Evolutionary conservation across 2,888 invertebrate species (phyloP).

Genomic region (Syrista parreyssii): DNA sequence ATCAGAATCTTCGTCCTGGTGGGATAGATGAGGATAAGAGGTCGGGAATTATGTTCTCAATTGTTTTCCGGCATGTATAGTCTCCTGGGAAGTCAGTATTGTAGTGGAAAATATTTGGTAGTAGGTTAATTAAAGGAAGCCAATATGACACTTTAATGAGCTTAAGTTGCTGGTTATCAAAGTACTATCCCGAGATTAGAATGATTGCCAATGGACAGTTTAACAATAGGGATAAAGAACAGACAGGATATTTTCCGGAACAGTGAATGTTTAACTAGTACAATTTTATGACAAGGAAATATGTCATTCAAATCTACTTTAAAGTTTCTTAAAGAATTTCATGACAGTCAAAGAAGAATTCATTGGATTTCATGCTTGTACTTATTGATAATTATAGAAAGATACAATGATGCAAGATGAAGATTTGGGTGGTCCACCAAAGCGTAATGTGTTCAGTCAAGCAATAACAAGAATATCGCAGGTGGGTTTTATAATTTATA

Average conservation of each 20-base stretch:
- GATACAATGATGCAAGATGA: slow-evolving; percentile 77
- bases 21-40: neutral
- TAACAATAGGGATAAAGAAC: neutral
- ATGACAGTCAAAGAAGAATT: neutral
- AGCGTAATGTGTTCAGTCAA: slow-evolving; percentile 75
- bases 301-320: neutral
- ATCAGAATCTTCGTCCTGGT: neutral
- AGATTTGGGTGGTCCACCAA: slow-evolving; percentile 73
- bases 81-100: neutral
- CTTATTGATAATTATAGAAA: slow-evolving; percentile 24
- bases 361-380: neutral
- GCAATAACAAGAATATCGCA: slow-evolving; percentile 77
- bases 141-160: neutral
- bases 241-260: neutral
- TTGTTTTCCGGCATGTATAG: neutral
- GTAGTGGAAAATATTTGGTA: neutral
- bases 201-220: neutral
- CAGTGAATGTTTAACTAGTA: neutral
- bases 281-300: neutral
- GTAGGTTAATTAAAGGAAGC: neutral
- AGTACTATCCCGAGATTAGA: neutral
- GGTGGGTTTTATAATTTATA: slow-evolving; percentile 57
- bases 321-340: neutral
- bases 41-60: neutral
- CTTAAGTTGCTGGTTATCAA: neutral